Evolutionary conservation across 64 coral and sea anemone species (phyloP).

Genomic region (Actinia equina): DNA sequence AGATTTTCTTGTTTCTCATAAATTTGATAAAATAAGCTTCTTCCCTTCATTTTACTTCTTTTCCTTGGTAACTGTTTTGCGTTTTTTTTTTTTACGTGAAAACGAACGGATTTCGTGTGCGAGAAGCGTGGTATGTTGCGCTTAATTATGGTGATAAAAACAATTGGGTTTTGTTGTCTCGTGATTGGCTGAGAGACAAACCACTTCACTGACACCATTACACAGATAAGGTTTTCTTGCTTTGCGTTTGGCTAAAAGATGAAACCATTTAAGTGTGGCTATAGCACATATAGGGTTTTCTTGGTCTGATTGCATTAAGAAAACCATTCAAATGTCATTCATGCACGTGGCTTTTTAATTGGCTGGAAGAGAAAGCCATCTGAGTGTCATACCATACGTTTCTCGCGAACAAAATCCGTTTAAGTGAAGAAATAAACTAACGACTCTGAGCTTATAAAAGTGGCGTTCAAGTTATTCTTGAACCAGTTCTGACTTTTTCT

Average conservation of each 20-base stretch:
- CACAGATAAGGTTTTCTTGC: too few relatives aligned
- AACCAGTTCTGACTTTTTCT: slow-evolving; percentile 24
- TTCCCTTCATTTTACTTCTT: background rate
- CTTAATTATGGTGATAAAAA: background rate
- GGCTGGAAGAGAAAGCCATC: background rate
- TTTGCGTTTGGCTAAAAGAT: too few relatives aligned
- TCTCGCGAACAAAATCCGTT: background rate
- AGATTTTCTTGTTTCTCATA: background rate
- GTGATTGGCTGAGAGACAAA: background rate
- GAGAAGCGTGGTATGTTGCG: background rate
- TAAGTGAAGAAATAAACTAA: background rate
- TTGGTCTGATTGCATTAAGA: too few relatives aligned
- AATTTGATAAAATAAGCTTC: background rate
- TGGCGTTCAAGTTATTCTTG: background rate
- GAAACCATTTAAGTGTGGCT: too few relatives aligned
- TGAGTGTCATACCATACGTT: background rate
- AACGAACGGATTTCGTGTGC: too few relatives aligned
- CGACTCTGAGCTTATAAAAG: background rate
- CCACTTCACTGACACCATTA: too few relatives aligned
- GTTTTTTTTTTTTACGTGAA: background rate
- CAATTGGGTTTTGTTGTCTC: background rate
- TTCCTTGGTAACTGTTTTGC: background rate
- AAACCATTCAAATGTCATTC: too few relatives aligned
- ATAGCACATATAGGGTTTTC: too few relatives aligned
- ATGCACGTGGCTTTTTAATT: background rate